Percentiles rank a stretch among this genome's conserved stretches.
Conservation (phyloP, 2,113 vertebrate species). For the Muntiacus muntjak region DNA sequence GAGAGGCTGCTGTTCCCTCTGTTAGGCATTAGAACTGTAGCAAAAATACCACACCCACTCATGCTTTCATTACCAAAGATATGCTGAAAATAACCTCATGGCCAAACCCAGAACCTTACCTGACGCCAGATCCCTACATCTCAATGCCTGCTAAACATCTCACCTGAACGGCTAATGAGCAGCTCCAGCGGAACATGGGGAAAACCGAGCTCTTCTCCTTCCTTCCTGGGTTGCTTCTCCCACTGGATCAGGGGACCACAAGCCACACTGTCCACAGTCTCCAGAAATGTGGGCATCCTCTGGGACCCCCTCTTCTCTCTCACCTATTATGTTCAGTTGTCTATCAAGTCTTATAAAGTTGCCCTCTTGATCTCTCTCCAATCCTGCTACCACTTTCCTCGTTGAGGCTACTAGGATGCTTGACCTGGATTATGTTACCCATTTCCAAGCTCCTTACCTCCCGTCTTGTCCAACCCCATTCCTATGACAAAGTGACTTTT, state of each 20-base stretch:
- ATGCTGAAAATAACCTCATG: neutral
- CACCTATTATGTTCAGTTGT: neutral
- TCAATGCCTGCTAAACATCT: neutral
- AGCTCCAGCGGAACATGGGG: neutral
- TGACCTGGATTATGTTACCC: neutral
- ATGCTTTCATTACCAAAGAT: neutral
- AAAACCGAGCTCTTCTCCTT: neutral
- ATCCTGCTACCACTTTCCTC: neutral
- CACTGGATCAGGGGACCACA: neutral
- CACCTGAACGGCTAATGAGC: neutral
- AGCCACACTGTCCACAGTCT: neutral
- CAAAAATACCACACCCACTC: neutral
- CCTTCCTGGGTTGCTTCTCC: fast-evolving
- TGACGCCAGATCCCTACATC: neutral
- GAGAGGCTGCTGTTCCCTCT: neutral
- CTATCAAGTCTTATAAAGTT: neutral
- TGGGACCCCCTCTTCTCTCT: neutral
- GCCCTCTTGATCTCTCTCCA: neutral
- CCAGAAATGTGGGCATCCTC: neutral
- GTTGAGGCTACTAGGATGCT: neutral
- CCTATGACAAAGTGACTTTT: neutral
- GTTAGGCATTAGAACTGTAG: neutral
- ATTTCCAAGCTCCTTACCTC: neutral
- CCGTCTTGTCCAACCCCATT: neutral
- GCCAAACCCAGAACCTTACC: neutral